Percentiles rank a stretch among this genome's conserved stretches.
These are phyloP conservation scores for Scolopax mira DNA, from an alignment of 2,113 vertebrate species.

Conservation along the genomic window DNA sequence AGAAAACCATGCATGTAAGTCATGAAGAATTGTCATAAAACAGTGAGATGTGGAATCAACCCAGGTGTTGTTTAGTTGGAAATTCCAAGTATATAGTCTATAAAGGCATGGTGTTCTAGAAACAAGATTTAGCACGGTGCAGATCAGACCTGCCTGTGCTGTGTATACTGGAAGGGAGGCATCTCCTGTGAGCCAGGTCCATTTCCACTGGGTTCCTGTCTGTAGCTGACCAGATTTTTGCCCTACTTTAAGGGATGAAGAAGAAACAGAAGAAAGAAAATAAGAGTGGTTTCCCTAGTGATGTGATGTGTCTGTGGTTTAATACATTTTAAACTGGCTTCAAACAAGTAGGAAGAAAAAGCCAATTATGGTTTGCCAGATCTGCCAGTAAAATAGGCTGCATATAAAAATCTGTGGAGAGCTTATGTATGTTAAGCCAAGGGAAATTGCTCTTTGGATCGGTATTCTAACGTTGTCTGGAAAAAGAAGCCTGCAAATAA, in stretches of 20 bases:
- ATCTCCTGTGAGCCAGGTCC: background rate
- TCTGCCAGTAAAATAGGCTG: background rate
- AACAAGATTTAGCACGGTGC: background rate
- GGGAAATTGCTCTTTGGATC: background rate
- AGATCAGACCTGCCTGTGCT: background rate
- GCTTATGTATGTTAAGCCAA: background rate
- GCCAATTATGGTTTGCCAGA: background rate
- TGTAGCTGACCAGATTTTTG: background rate
- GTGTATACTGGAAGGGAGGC: background rate
- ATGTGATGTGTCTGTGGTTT: background rate
- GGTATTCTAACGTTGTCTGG: background rate
- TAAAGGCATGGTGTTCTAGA: background rate
- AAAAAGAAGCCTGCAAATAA: background rate
- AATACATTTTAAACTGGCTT: background rate
- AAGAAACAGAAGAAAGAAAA: background rate
- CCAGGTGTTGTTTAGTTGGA: background rate
- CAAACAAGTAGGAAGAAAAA: background rate
- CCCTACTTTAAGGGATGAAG: background rate
- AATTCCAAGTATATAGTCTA: background rate
- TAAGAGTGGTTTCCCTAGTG: fast-evolving
- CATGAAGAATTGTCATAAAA: background rate
- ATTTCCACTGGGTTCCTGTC: background rate
- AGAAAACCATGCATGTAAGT: background rate
- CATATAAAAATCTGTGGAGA: background rate
- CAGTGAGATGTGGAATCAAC: fast-evolving